Base-by-base conservation (phyloP, 2,797 vertebrate species). In the Enteromius anoplus region DNA sequence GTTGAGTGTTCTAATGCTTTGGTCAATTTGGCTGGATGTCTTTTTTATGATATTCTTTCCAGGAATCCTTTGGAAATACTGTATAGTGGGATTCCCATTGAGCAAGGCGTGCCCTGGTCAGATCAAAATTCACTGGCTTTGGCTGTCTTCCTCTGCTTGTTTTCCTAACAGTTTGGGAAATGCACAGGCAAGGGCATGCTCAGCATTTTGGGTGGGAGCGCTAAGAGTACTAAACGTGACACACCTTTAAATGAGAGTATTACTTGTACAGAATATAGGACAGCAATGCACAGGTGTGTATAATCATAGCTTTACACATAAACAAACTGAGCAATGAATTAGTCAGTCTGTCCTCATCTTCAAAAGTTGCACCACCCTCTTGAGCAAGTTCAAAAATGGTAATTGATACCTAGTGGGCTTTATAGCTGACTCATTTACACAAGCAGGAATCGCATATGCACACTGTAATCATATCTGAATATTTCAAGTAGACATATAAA, bases 121-220 rank as follows among this genome's bases (percentile, higher is more conserved):
- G 58, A 81, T 65, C 58, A 49, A 37, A 83, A 83, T 83, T 47
- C 21, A 70, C 53, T 40, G 51, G 60, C 51, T 82, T 75, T 69
- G 21, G 14, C 65, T 58, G 17, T 60, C 65, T 77, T 47, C 62
- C 73, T 83, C 60, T 62, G 21, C 53, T 70, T 69, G 23, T 19
- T 69, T 78, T 78, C n/a, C 62, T 14, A 42, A 69, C 15, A 17
- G 26, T 78, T 78, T 53, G 71, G 14, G 34, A 5, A 68, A 55
- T 58, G n/a, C 23, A 29, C 81, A 75, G 45, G 80, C 49, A 82
- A 55, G 49, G 72, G 49, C 81, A 82, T 82, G 81, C 62, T 75
- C 34, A 45, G 19, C 32, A 72, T 82, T 82, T 75, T 82, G 60
- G 72, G 71, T 68, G 80, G 62, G 62, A 42, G 17, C 71, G n/a